Base-by-base conservation (phyloP, 1,140 invertebrate genomes). In the Zophobas atratus region DNA sequence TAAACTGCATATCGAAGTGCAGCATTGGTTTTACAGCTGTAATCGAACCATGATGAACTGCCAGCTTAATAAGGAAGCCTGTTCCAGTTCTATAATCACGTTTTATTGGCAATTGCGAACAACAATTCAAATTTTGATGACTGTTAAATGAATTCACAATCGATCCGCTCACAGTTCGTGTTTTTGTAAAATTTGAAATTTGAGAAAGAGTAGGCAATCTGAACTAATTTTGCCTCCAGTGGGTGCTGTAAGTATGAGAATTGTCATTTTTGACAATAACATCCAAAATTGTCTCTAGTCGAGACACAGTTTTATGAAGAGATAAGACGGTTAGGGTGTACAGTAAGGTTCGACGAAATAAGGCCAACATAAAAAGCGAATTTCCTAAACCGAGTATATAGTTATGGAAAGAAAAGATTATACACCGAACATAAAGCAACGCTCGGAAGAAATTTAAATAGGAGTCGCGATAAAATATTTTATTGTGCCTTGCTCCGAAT, bases 21-120 rank as follows among this genome's bases (percentile, higher is more conserved):
- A 67, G 46, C 74, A 75, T 57, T 57, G 55, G 73, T 77, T 77
- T 80, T 77, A 80, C 71, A 74, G 76, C 70, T 46, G 70, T 81
- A 79, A 79, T 80, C 73, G 71, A 70, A 38, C 77, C 6, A 78
- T 81, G 80, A 81, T 81, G 80, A 79, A 81, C 80, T 81, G 75
- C 77, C 70, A 81, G 80, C 77, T 81, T 81, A 81, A 79, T 79
- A 79, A 81, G 77, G 75, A 77, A 80, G 41, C 60, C 76, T 57
- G 76, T 78, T 56, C 67, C 67, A 75, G 71, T 76, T 48, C 56
- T 60, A 71, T 78, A 78, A 80, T 80, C 79, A 41, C 70, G 73
- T 56, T 80, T 80, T 78, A 76, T 73, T 75, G 57, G 60, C 74
- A 73, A 78, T 76, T 48, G 49, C 79, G 56, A 57, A 43, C 70